phyloP scores from a whole-genome alignment of 2,888 invertebrate genomes.

The Nemapogon koenigi region DNA sequence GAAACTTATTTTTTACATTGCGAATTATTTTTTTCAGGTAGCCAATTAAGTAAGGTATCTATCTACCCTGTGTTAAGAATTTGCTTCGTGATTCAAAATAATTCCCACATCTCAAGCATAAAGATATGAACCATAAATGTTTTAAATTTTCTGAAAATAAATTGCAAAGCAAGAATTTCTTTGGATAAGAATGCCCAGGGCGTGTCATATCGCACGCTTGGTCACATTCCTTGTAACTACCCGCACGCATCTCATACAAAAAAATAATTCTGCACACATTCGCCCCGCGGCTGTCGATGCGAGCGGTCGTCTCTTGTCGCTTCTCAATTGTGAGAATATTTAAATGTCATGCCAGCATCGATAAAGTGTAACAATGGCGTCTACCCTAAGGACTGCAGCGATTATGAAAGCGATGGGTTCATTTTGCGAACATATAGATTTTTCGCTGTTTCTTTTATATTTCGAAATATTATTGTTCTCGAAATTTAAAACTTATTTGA shows the following conservation, averaged over 20 bases:
- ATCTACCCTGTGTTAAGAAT: no score
- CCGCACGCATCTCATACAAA: conserved; percentile 25
- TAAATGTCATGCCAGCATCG: conserved; percentile 32
- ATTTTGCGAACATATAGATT: conserved; percentile 6
- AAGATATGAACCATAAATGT: no score
- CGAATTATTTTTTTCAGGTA: no score
- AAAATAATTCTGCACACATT: conserved; percentile 27
- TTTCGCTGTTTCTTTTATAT: no score
- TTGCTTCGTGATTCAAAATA: no score
- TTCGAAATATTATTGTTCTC: no score
- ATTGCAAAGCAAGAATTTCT: neutral
- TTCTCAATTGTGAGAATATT: conserved; percentile 29
- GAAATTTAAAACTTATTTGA: no score
- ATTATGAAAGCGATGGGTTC: conserved; percentile 4
- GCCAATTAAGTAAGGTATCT: no score
- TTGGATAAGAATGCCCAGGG: conserved; percentile 23
- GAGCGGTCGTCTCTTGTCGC: conserved; percentile 40
- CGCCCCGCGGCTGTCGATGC: conserved; percentile 31
- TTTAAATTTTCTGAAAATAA: neutral
- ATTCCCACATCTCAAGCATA: no score
- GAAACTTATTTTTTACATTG: no score
- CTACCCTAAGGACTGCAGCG: conserved; percentile 6
- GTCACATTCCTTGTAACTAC: conserved; percentile 46
- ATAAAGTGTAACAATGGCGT: conserved; percentile 29
- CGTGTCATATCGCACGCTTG: conserved; percentile 44